Evolutionary conservation across 2,888 invertebrate species (phyloP), one percentile per base, ranked within the genome.

Genomic region (Callyntrura sp.): DNA sequence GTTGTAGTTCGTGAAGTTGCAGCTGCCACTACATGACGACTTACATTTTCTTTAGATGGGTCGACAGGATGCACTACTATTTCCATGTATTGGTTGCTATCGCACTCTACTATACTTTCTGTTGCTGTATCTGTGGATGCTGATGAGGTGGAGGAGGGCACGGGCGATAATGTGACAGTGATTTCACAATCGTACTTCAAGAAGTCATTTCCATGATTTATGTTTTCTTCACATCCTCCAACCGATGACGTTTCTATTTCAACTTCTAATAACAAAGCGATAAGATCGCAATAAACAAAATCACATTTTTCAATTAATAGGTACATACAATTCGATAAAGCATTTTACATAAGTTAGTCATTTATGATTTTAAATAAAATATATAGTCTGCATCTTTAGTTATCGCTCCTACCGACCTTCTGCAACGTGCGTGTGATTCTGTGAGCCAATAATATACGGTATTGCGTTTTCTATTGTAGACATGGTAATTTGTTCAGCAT

Each of bases 201-300:
- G 20, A 20, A 4, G 11, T 20, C 43, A 43, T 25, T 9, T 12
- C n/a, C n/a, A 17, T 57, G 17, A 57, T 57, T n/a, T 57, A 11
- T 25, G 43, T 17, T 51, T 1, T 25, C 12, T 0, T 51, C 23
- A n/a, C 73, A 35, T 20, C 6, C 51, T 51, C 1, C 76, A 25
- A 51, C 23, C 11, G 73, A 48, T n/a, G 85, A 73, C 1, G 85
- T 85, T 51, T 85, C 85, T 14, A 85, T 60, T 14, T 85, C 85
- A 43, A 85, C n/a, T 60, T 85, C 85, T 85, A 12, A 68, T 12
- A 45, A 73, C 17, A 43, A 73, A 43, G 17, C 17, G 1, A 68
- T n/a, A 25, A 68, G 3, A 25, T 65, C 20, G 9, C 11, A 48
- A 43, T 4, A 65, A 12, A 35, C 11, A 12, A 12, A 28, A 43